Evolutionary conservation across 2,888 invertebrate genomes (phyloP).

Genomic region (Coelinius sp.): DNA sequence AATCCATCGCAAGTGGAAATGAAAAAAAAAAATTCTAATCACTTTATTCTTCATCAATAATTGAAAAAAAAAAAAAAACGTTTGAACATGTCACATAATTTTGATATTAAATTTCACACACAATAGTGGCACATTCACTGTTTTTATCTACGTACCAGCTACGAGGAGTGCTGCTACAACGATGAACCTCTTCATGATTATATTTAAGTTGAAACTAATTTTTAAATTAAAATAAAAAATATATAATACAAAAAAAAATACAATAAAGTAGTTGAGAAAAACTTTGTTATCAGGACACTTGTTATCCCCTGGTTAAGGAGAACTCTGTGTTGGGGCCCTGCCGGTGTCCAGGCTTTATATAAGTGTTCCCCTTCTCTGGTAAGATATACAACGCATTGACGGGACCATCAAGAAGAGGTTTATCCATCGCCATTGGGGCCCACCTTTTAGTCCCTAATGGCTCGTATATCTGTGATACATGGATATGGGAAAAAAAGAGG

Average conservation of each 20-base stretch:
- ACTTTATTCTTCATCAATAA: background rate
- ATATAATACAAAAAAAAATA: conserved; percentile 17
- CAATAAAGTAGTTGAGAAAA: conserved; percentile 11
- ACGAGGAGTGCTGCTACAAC: conserved; percentile 68
- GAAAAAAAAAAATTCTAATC: too few species aligned
- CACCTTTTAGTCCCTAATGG: conserved; percentile 45
- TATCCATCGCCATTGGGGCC: conserved; percentile 42
- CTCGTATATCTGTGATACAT: conserved; percentile 36
- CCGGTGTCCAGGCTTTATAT: conserved; percentile 69
- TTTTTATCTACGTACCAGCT: conserved; percentile 66
- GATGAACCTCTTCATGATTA: conserved; percentile 67
- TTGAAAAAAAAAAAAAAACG: background rate
- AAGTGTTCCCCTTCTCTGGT: conserved; percentile 59
- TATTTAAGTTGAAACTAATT: conserved; percentile 32
- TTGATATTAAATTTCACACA: conserved; percentile 12
- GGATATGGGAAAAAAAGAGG: conserved; percentile 48
- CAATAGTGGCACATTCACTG: conserved; percentile 16
- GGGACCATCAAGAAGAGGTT: conserved; percentile 49
- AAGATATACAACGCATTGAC: conserved; percentile 32
- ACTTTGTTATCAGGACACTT: conserved; percentile 51
- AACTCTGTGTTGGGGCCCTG: conserved; percentile 67
- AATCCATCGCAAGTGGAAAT: too few species aligned
- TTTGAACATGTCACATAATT: conserved; percentile 13
- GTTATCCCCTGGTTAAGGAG: conserved; percentile 60
- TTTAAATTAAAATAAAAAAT: conserved; percentile 32